Evolutionary conservation across 64 coral and sea anemone genomes (phyloP), one percentile per base, ranked within the genome.

Genomic region (Acropora yongei): DNA sequence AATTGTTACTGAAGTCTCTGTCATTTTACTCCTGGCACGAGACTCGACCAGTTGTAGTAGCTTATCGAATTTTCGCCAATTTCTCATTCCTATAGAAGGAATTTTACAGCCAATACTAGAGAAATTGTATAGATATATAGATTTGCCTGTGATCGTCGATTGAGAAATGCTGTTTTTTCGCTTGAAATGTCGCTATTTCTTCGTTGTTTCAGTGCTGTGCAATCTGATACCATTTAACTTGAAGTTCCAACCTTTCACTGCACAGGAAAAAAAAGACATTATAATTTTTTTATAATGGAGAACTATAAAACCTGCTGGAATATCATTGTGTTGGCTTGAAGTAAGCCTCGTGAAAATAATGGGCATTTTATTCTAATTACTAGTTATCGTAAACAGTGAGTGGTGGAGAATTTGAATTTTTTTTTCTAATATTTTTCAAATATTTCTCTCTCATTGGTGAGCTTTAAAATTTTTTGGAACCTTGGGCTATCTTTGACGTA

Each of bases 201-300:
- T 18, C 41, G 4, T 46, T 41, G 74, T 5, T 68, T 67, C 4
- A 47, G 30, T 47, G 9, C 18, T 10, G 10, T 55, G 44, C 45
- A 40, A 82, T 68, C 61, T 67, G 47, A 84, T 84, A 69, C 44
- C 61, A 84, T 68, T 69, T 84, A 71, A 30, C 49, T 84, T 30
- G 30, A 30, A 30, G 30, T 30, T 68, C 44, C 63, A 66, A 44
- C 13, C 20, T 13, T 2, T 55, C 3, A 0, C 8, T 11, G 42
- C 5, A 40, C 17, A 5, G 30, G 19, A 30, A 20, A 20, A 20
- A 20, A 7, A 76, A 76, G 8, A 76, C 73, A 44, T 76, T 44
- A 44, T 13, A 47, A 44, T 43, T 43, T 11, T 42, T 67, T 55
- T 53, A 67, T 68, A 45, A 60, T 83, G 16, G 58, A 63, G 11